Evolutionary conservation across 2,888 invertebrate species (phyloP).

Genomic region (Trichacis sp.): DNA sequence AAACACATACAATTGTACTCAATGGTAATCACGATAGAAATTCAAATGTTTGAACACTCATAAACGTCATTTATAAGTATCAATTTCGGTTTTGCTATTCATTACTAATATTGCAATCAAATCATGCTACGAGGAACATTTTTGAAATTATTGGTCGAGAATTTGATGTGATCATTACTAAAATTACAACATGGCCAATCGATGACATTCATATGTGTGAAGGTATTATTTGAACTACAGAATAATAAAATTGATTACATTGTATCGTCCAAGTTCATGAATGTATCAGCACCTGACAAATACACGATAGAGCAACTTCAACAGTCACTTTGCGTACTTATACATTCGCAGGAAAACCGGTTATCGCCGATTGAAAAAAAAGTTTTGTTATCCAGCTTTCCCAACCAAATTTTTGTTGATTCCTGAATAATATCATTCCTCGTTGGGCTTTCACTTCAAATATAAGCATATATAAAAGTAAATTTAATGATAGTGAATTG

Average conservation of each 20-base stretch:
- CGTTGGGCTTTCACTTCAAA: conserved; percentile 65
- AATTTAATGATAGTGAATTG: not conserved
- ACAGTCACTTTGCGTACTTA: conserved; percentile 27
- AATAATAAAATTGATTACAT: not conserved
- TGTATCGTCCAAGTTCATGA: not conserved
- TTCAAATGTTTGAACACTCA: too few relatives aligned
- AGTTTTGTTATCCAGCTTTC: conserved; percentile 57
- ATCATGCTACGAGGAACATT: too few relatives aligned
- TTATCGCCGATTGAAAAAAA: conserved; percentile 51
- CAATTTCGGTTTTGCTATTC: too few relatives aligned
- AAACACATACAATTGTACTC: not conserved
- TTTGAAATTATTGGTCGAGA: too few relatives aligned
- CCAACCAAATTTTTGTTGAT: conserved; percentile 61
- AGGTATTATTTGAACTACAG: too few relatives aligned
- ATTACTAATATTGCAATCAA: too few relatives aligned
- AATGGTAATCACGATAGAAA: too few relatives aligned
- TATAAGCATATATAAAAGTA: conserved; percentile 19
- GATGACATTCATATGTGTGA: too few relatives aligned
- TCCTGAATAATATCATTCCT: conserved; percentile 61
- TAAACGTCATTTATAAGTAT: too few relatives aligned
- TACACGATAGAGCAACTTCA: conserved; percentile 12
- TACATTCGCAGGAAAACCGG: conserved; percentile 56
- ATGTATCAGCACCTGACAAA: conserved; percentile 19
- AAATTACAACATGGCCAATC: too few relatives aligned
- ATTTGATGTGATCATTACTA: too few relatives aligned